These are phyloP conservation scores for Danio kyathit DNA, from an alignment of 2,797 vertebrate species.

Conservation along the genomic window DNA sequence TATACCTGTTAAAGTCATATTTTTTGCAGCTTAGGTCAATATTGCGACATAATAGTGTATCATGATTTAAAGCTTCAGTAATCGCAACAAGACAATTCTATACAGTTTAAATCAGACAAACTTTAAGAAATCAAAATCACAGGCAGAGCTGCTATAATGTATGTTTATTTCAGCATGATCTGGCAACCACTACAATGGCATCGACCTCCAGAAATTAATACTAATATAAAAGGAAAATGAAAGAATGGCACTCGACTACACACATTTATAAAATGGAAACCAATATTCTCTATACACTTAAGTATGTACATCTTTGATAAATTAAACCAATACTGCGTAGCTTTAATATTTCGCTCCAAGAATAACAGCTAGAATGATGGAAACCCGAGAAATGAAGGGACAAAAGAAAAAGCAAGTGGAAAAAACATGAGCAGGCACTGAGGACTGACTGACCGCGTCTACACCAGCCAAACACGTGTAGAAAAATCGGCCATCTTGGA, in stretches of 20 bases:
- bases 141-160: slow-evolving; percentile 5
- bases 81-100: too few species aligned
- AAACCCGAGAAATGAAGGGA: slow-evolving; percentile 42
- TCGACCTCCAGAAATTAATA: slow-evolving; percentile 71
- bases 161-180: slow-evolving; percentile 74
- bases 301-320: slow-evolving; percentile 96
- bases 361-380: slow-evolving; percentile 52
- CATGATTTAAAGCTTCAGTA: too few species aligned
- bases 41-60: too few species aligned
- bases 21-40: too few species aligned
- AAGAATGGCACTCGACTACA: slow-evolving; percentile 69
- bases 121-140: too few species aligned
- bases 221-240: slow-evolving; percentile 50
- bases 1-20: too few species aligned
- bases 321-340: slow-evolving; percentile 89
- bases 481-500: too few species aligned
- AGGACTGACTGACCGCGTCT: not conserved
- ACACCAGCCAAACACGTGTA: too few species aligned
- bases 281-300: slow-evolving; percentile 87
- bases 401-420: not conserved
- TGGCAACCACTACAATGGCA: slow-evolving; percentile 69
- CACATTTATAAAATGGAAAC: slow-evolving; percentile 84
- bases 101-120: too few species aligned
- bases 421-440: slow-evolving; percentile 57
- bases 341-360: slow-evolving; percentile 67